Evolutionary conservation across 2,797 vertebrate species (phyloP).

Genomic region (Anolis apletophallus): DNA sequence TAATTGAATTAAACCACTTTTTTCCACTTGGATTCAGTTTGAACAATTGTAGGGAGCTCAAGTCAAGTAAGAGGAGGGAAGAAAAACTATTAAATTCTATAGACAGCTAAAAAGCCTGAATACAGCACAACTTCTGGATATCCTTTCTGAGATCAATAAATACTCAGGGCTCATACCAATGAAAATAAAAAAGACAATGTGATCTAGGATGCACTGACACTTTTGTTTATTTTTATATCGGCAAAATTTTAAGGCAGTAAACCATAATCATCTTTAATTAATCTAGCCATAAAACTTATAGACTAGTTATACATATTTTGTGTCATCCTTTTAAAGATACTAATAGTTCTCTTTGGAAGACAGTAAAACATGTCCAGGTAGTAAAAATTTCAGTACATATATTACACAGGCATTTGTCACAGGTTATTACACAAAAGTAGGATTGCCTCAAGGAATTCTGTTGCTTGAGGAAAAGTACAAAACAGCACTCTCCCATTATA

Average conservation of each 20-base stretch:
- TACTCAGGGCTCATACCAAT: background rate
- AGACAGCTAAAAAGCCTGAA: background rate
- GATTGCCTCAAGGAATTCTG: background rate
- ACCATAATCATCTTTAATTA: background rate
- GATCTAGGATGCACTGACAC: background rate
- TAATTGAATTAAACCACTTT: no score
- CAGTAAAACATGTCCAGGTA: background rate
- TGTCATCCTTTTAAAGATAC: background rate
- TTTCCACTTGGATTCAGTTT: no score
- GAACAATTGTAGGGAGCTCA: no score
- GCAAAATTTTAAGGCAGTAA: background rate
- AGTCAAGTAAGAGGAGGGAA: no score
- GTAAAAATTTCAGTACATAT: background rate
- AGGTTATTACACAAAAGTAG: background rate
- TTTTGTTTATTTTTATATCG: background rate
- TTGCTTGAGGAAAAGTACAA: background rate
- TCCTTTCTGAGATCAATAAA: background rate
- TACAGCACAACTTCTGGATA: background rate
- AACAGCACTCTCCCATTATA: background rate
- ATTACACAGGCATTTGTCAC: background rate
- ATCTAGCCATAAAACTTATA: background rate
- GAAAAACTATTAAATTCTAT: no score
- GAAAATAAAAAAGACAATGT: background rate
- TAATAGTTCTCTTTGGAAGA: background rate
- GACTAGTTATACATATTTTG: background rate